Base-by-base conservation (phyloP, 2,113 vertebrate genomes). In the Esox niger region DNA sequence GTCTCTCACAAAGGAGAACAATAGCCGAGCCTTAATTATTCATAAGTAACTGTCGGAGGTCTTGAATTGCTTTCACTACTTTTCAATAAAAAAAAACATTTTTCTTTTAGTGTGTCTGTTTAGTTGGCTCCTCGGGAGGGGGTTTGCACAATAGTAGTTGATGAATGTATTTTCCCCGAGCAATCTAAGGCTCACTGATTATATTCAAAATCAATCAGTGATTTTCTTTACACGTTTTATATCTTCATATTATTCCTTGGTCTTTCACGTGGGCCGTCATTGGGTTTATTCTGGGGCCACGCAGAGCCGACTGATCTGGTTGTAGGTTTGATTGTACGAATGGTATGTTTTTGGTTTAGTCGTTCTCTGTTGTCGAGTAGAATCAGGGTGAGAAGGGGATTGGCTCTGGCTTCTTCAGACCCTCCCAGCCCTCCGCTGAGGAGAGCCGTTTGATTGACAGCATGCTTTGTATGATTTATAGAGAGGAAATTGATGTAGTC, bases 131-230 rank as follows among this genome's bases (percentile, higher is more conserved):
- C 77, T 74, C 72, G 13, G 75, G 74, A 33, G 75, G 59, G 70
- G 33, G 58, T 59, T n/a, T 77, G 62, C 71, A 77, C 76, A 79
- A 70, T 68, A 62, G 27, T 81, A 11, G 6, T 76, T 80, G 76
- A 82, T 78, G 49, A 77, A 27, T 21, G 29, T 47, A 10, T 66
- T 60, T 26, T 32, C 11, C 46, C 33, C 60, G 62, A 78, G 76
- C 76, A 84, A 84, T 79, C 76, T 52, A 77, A 86, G 73, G 23
- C 46, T 25, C 46, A 76, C 71, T 77, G 74, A 78, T 85, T 80
- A 82, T 76, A 70, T 70, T 57, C 23, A 29, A 57, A 6, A 43
- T 43, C 38, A 43, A 15, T 43, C 38, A 43, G 38, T 17, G 38
- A 43, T 43, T 15, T 43, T 43, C 38, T 43, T 43, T 10, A 15